Evolutionary conservation across 2,113 vertebrate species (phyloP), one percentile per base, ranked within the genome.

Genomic region (Boulengeromyrus knoepffleri): DNA sequence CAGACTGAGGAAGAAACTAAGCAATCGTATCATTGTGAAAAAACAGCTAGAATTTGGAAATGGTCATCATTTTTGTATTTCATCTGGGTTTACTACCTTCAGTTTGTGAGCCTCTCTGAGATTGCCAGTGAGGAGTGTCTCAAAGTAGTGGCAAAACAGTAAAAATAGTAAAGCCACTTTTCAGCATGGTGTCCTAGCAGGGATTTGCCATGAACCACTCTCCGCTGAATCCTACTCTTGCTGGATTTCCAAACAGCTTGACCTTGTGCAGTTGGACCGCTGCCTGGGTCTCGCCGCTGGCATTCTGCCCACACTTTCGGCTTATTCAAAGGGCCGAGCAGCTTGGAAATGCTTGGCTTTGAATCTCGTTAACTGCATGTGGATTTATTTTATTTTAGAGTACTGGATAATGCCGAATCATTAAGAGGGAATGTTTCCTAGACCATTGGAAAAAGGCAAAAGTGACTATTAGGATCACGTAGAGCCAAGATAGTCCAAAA

Each of bases 191-290:
- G 27, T 39, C 85, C 31, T 39, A 1, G 50, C 24, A 17, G 27
- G 85, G 50, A 85, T 45, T 17, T 45, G 36, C 42, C 21, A 17
- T 42, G 66, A 83, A 46, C 39, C 10, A 7, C 74, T 56, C 74
- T 53, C 74, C 50, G 49, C 77, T 42, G 31, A 52, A 83, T 56
- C 15, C 50, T 49, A 46, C 62, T 53, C 62, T 8, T 42, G 49
- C 50, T 46, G 50, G 47, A 13, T 21, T 27, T 56, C 52, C 39
- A 56, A 53, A 42, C 36, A 74, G 74, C 19, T 24, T 89, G 89
- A 89, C 89, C 89, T 89, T 89, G 74, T 89, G 77, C 49, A 56
- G 47, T 45, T 84, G 45, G 46, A 36, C 5, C 8, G 2, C 58
- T 24, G 42, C 56, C 45, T 31, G 77, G 88, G 27, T 85, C 89